A percentile compares a stretch with the other conserved stretches of the same genome.
These are phyloP conservation scores for Zonitis immaculata DNA, from an alignment of 2,888 invertebrate genomes.

Conservation along the genomic window DNA sequence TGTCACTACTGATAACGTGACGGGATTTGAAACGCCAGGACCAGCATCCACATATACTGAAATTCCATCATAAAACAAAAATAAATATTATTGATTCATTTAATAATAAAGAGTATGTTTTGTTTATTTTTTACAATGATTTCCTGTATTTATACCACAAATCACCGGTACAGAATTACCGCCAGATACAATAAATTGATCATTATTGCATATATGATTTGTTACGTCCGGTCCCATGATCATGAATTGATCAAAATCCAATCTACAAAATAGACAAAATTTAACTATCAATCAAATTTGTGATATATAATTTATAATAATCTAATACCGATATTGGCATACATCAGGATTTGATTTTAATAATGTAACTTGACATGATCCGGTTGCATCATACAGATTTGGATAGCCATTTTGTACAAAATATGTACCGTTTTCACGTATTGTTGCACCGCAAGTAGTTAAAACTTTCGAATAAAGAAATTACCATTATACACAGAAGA, in stretches of 20 bases:
- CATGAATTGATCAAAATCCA: constrained; percentile 75
- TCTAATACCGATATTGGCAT: constrained; percentile 72
- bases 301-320: too few relatives aligned
- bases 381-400: constrained; percentile 67
- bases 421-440: constrained; percentile 77
- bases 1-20: constrained; percentile 76
- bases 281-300: too few relatives aligned
- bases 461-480: constrained; percentile 55
- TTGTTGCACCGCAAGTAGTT: constrained; percentile 72
- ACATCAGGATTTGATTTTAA: constrained; percentile 72
- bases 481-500: not conserved
- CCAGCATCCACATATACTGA: constrained; percentile 84
- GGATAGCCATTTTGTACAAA: constrained; percentile 84
- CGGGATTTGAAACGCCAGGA: constrained; percentile 67
- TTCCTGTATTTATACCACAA: constrained; percentile 75
- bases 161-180: constrained; percentile 75
- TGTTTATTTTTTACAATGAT: constrained; percentile 70
- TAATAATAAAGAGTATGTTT: too few relatives aligned
- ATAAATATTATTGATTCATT: too few relatives aligned
- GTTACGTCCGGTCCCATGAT: constrained; percentile 70
- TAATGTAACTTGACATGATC: constrained; percentile 80
- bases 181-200: constrained; percentile 81
- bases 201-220: constrained; percentile 76
- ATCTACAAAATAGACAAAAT: too few relatives aligned
- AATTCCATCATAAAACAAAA: constrained; percentile 24